phyloP scores from a whole-genome alignment of 2,888 invertebrate species.

The Gymnocheta viridis region DNA sequence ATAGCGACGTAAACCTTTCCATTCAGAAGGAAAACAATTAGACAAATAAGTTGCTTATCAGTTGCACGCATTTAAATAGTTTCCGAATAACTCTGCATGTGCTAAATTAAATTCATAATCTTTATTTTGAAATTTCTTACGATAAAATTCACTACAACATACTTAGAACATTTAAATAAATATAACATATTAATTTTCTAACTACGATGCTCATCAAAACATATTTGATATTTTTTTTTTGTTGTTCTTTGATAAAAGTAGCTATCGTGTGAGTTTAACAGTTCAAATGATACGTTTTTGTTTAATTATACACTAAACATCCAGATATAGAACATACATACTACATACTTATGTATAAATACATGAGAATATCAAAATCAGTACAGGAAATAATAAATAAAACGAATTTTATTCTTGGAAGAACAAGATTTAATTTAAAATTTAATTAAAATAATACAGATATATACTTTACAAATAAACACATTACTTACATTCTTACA shows the following conservation, averaged over 20 bases:
- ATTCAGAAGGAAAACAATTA: conserved; percentile 24
- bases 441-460: conserved; percentile 50
- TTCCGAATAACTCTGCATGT: neutral
- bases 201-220: conserved; percentile 66
- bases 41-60: conserved; percentile 21
- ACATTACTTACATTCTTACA: conserved; percentile 38
- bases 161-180: conserved; percentile 53
- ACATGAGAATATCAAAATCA: neutral
- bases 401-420: conserved; percentile 59
- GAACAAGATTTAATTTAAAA: conserved; percentile 42
- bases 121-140: conserved; percentile 44
- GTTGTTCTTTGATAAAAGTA: neutral
- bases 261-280: conserved; percentile 13
- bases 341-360: neutral
- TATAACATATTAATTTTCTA: conserved; percentile 41
- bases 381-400: conserved; percentile 8
- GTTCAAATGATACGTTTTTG: conserved; percentile 10
- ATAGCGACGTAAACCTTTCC: conserved; percentile 12
- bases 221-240: neutral
- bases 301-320: neutral
- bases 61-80: neutral
- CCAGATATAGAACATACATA: neutral
- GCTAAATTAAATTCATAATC: conserved; percentile 34
- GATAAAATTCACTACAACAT: conserved; percentile 44
- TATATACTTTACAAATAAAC: conserved; percentile 47